phyloP scores from a whole-genome alignment of 2,113 vertebrate genomes.

The Melospiza georgiana region DNA sequence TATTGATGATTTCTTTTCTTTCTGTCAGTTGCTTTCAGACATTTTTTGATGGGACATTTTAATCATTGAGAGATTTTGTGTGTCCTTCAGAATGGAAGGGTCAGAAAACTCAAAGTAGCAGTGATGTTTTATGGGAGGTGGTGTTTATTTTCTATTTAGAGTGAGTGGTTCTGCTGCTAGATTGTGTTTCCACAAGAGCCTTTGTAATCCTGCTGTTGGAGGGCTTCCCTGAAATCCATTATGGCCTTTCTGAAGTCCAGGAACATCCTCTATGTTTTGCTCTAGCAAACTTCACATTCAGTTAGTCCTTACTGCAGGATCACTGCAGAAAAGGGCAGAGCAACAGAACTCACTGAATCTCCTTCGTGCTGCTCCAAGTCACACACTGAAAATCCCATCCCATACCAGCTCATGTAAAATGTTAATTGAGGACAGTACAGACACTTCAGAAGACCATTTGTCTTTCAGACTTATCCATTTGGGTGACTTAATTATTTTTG shows the following conservation, averaged over 20 bases:
- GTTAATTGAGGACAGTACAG: background rate
- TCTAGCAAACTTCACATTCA: background rate
- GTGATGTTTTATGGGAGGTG: background rate
- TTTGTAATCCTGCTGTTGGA: background rate
- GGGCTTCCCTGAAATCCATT: background rate
- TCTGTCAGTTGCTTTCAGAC: background rate
- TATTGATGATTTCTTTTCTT: background rate
- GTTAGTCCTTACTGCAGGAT: background rate
- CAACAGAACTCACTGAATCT: background rate
- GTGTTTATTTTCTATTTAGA: background rate
- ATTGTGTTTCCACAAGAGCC: background rate
- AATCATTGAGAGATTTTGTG: background rate
- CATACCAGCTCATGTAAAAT: background rate
- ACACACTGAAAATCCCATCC: background rate
- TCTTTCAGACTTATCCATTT: background rate
- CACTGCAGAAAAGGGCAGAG: background rate
- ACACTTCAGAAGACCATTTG: background rate
- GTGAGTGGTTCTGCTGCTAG: background rate
- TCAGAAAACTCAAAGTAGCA: background rate
- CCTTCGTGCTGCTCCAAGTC: background rate
- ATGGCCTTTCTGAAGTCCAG: background rate
- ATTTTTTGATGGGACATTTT: background rate
- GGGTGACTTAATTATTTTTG: background rate
- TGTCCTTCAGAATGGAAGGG: background rate
- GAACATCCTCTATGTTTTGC: background rate